A percentile compares a stretch with the other conserved stretches of the same genome.
Conservation (phyloP, 2,797 vertebrate genomes). For the Cryptoblepharus egeriae region DNA sequence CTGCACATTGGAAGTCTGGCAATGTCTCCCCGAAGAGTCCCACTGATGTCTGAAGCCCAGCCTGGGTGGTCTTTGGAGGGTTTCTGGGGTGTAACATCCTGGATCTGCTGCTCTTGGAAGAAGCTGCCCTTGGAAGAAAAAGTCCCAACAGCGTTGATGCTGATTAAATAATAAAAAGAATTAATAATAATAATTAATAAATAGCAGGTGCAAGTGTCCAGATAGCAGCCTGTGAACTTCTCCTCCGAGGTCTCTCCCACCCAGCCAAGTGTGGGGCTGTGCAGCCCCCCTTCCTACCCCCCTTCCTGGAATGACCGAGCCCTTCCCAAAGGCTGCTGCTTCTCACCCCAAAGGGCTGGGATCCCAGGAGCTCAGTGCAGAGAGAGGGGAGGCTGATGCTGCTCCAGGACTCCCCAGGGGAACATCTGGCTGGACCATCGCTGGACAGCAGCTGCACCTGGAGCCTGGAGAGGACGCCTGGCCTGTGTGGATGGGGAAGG, state of each 20-base stretch:
- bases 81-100: neutral
- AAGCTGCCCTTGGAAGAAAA: neutral
- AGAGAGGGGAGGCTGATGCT: neutral
- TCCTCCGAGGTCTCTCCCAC: too few species aligned
- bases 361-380: too few species aligned
- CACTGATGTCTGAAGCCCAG: neutral
- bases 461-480: neutral
- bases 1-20: neutral
- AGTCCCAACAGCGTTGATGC: neutral
- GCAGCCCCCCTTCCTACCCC: neutral
- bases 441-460: neutral
- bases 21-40: neutral
- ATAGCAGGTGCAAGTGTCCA: neutral
- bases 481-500: neutral
- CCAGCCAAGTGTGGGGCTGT: too few species aligned
- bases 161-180: neutral
- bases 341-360: neutral
- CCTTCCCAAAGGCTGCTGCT: neutral
- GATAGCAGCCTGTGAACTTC: neutral
- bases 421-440: neutral
- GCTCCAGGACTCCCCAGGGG: neutral
- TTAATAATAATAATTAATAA: neutral
- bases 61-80: neutral
- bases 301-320: neutral
- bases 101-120: neutral